Evolutionary conservation across 2,888 invertebrate species (phyloP).

Genomic region (Brachyptera risi): DNA sequence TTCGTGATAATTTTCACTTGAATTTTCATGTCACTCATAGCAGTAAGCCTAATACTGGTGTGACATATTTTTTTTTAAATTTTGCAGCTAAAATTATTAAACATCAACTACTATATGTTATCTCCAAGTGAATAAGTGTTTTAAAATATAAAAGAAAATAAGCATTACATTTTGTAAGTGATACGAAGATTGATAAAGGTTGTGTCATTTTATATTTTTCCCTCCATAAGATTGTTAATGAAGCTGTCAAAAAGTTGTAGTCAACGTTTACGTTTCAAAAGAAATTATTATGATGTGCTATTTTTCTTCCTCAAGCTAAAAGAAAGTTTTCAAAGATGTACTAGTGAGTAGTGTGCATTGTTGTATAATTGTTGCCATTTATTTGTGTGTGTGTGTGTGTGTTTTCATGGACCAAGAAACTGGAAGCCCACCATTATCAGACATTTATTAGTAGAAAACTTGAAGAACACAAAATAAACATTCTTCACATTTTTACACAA

Average conservation of each 20-base stretch:
- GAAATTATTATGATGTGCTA: conserved; percentile 2
- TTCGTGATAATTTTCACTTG: conserved; percentile 2
- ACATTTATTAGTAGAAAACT: background rate
- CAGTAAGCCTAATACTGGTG: too few relatives aligned
- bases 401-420: conserved; percentile 25
- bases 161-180: conserved; percentile 5
- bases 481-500: background rate
- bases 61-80: too few relatives aligned
- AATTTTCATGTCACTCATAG: background rate
- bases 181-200: conserved; percentile 12
- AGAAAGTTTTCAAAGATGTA: background rate
- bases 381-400: conserved; percentile 19
- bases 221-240: conserved; percentile 21
- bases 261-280: background rate
- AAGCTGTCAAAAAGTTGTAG: conserved; percentile 1
- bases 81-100: background rate
- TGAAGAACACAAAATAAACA: background rate
- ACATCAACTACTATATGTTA: background rate
- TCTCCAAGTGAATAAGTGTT: background rate
- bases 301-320: conserved; percentile 18
- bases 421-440: conserved; percentile 21
- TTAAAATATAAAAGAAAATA: background rate
- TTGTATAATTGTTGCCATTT: conserved; percentile 22
- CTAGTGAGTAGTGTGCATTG: conserved; percentile 27
- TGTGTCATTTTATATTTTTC: conserved; percentile 25